phyloP scores from a whole-genome alignment of 2,797 vertebrate genomes.

The Oreortyx pictus region DNA sequence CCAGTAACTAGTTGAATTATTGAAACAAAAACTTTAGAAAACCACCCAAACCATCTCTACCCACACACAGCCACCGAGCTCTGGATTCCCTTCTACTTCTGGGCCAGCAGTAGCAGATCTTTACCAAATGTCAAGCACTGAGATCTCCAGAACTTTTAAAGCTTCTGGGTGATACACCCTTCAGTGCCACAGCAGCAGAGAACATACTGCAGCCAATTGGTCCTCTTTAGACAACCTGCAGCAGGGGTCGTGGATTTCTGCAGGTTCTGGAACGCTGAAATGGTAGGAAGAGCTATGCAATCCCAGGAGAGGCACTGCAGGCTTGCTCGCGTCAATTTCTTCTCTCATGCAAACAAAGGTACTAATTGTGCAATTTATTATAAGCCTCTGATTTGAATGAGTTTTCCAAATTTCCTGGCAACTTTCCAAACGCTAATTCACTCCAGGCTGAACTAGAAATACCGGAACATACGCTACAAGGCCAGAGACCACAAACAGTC shows the following conservation, averaged over 20 bases:
- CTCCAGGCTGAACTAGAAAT: slow-evolving; percentile 1
- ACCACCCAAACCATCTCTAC: not conserved
- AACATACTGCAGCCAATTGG: fast-evolving
- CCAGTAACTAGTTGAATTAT: not conserved
- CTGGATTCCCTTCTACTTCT: not conserved
- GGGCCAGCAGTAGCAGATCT: not conserved
- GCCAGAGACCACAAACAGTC: not conserved
- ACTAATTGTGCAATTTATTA: slow-evolving; percentile 32
- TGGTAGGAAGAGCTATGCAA: not conserved
- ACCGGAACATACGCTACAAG: not conserved
- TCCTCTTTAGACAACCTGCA: not conserved
- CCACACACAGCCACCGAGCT: not conserved
- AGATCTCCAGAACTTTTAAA: not conserved
- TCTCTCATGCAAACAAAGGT: not conserved
- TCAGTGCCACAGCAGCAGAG: not conserved
- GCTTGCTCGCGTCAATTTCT: not conserved
- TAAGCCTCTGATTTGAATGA: not conserved
- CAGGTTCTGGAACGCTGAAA: not conserved
- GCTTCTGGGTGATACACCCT: not conserved
- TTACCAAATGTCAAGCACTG: not conserved
- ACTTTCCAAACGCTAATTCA: slow-evolving; percentile 14
- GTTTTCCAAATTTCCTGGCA: slow-evolving; percentile 47
- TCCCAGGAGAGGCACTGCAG: not conserved
- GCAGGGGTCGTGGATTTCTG: fast-evolving
- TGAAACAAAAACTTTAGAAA: slow-evolving; percentile 3